Base-by-base conservation (phyloP, 2,113 vertebrate genomes). In the Ifrita kowaldi region DNA sequence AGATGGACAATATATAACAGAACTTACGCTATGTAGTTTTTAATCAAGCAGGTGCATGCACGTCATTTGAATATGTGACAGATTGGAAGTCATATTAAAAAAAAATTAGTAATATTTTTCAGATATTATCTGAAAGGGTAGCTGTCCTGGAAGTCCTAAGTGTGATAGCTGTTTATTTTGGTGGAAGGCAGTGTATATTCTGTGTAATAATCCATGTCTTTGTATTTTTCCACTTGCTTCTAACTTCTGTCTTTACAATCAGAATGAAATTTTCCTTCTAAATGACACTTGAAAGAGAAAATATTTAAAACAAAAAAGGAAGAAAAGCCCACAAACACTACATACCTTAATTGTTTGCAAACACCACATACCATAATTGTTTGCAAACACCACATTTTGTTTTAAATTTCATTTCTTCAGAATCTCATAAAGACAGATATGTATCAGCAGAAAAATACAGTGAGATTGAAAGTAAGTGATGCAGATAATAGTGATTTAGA, bases 381-480 rank as follows among this genome's bases (percentile, higher is more conserved):
- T 90, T 90, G 30, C 89, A 87, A 92, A 52, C 47, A 75, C 6
- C 13, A 18, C 39, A 44, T 93, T 90, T 92, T 49, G 12, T 4
- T 95, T 90, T 64, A 64, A 35, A 17, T 95, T 96, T 96, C 20
- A 33, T 93, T 97, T 97, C 84, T 93, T 78, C 53, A 82, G 67
- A n/a, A 91, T 95, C 73, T 90, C 63, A 84, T 96, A 95, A 93
- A 91, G 67, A 92, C 49, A 88, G 73, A 86, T 89, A 93, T 52
- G 27, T 70, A 92, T 94, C 75, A 87, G 47, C 79, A 97, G 82
- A 91, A 97, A 97, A 97, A 96, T 92, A 79, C 57, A 91, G 7
- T 90, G 84, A 84, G 76, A 84, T 68, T 98, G 88, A 91, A 96
- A 98, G 56, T 89, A 96, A 97, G 84, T 95, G 90, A 81, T 93